phyloP scores from a whole-genome alignment of 2,888 invertebrate genomes.

The Villa cingulata region DNA sequence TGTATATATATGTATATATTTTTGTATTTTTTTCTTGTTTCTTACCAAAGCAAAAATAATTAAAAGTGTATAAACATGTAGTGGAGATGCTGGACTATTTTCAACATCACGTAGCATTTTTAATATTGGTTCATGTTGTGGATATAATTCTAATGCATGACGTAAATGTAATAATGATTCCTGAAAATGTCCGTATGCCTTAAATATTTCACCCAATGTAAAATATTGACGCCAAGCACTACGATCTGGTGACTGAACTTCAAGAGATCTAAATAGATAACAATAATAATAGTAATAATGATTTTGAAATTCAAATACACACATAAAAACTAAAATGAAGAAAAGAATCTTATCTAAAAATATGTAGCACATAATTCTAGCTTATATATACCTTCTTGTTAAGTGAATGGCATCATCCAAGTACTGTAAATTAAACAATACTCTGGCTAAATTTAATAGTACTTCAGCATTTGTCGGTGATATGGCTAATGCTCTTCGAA shows the following conservation, averaged over 20 bases:
- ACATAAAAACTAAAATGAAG: neutral
- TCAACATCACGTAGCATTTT: constrained; percentile 71
- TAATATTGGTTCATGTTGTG: constrained; percentile 71
- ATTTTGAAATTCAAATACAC: no score
- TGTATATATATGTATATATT: no score
- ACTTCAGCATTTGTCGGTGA: constrained; percentile 81
- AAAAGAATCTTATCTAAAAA: neutral
- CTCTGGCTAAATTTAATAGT: constrained; percentile 68
- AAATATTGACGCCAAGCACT: constrained; percentile 87
- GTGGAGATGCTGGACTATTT: constrained; percentile 60
- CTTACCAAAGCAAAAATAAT: constrained; percentile 75
- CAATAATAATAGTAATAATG: neutral
- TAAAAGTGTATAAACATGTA: constrained; percentile 73
- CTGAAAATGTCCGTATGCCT: constrained; percentile 79
- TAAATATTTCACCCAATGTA: constrained; percentile 81
- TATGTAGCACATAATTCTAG: neutral
- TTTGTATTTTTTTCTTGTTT: no score
- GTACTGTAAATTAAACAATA: constrained; percentile 74
- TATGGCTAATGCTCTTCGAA: constrained; percentile 69
- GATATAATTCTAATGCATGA: constrained; percentile 70
- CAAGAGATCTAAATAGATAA: constrained; percentile 43
- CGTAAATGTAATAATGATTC: constrained; percentile 73
- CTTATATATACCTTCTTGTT: constrained; percentile 44
- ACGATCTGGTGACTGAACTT: constrained; percentile 70
- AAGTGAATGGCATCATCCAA: constrained; percentile 81